phyloP scores from a whole-genome alignment of 2,888 invertebrate species.

The Yponomeuta cagnagella region DNA sequence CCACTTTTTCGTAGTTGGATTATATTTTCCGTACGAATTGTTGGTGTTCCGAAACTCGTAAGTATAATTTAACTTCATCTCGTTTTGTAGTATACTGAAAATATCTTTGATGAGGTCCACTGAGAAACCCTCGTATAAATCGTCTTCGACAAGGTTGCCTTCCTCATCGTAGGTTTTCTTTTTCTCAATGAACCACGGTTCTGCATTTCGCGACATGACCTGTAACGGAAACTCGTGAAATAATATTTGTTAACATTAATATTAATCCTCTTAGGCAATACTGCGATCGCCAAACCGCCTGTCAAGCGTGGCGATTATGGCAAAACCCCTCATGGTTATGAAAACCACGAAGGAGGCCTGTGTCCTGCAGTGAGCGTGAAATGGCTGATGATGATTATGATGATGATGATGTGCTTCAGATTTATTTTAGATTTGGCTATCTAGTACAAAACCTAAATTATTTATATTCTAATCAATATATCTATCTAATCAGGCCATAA shows the following conservation, averaged over 20 bases:
- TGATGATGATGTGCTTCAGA: no score
- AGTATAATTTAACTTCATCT: slow-evolving; percentile 49
- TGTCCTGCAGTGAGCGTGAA: no score
- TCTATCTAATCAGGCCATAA: no score
- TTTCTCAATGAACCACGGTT: slow-evolving; percentile 85
- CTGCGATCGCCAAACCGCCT: no score
- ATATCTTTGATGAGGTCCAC: slow-evolving; percentile 85
- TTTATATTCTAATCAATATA: no score
- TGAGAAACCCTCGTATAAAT: slow-evolving; percentile 83
- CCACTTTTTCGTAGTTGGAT: slow-evolving; percentile 52
- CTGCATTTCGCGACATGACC: slow-evolving; percentile 80
- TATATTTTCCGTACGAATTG: slow-evolving; percentile 41
- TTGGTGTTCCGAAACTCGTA: slow-evolving; percentile 43
- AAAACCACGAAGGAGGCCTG: no score
- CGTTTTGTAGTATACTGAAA: slow-evolving; percentile 71
- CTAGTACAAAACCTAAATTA: no score
- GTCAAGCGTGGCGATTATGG: no score
- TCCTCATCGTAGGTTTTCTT: slow-evolving; percentile 34
- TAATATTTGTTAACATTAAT: not conserved
- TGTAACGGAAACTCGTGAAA: slow-evolving; percentile 23
- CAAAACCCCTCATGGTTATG: no score
- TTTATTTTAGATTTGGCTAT: no score
- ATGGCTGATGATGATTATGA: no score
- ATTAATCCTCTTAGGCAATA: no score
- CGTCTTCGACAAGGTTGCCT: slow-evolving; percentile 77